Conservation (phyloP, 2,888 invertebrate genomes). For the Polylopha cassiicola region DNA sequence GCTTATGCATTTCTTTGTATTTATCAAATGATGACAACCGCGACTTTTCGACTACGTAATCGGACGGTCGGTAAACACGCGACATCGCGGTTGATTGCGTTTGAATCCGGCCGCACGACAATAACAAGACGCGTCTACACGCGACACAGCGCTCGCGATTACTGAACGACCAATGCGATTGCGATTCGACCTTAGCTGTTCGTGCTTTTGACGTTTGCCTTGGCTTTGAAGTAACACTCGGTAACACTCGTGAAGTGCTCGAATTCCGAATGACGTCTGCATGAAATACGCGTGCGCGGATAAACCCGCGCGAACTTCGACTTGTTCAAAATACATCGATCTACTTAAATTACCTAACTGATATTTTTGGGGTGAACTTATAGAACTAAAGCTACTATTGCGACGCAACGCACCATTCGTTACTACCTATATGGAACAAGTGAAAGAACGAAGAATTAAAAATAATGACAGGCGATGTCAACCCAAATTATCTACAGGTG, state of each 20-base stretch:
- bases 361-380: too few relatives aligned
- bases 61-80: conserved; percentile 78
- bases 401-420: too few relatives aligned
- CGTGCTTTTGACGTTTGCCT: conserved; percentile 15
- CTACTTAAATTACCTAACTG: too few relatives aligned
- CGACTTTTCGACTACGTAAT: conserved; percentile 83
- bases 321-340: not conserved
- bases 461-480: too few relatives aligned
- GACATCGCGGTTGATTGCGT: conserved; percentile 74
- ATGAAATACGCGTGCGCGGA: conserved; percentile 53
- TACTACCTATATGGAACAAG: too few relatives aligned
- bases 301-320: conserved; percentile 28
- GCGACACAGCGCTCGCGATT: conserved; percentile 33
- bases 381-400: too few relatives aligned
- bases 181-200: conserved; percentile 13
- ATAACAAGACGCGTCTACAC: conserved; percentile 19
- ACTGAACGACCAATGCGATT: conserved; percentile 28
- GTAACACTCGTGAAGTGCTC: conserved; percentile 27
- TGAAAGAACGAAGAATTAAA: too few relatives aligned
- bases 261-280: conserved; percentile 47
- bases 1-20: conserved; percentile 89
- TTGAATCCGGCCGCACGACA: conserved; percentile 27
- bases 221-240: conserved; percentile 13
- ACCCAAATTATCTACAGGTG: too few relatives aligned
- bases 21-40: conserved; percentile 76